Percentiles rank a stretch among this genome's conserved stretches.
Evolutionary conservation across 2,113 vertebrate genomes (phyloP).

Genomic region (Cathartes aura): DNA sequence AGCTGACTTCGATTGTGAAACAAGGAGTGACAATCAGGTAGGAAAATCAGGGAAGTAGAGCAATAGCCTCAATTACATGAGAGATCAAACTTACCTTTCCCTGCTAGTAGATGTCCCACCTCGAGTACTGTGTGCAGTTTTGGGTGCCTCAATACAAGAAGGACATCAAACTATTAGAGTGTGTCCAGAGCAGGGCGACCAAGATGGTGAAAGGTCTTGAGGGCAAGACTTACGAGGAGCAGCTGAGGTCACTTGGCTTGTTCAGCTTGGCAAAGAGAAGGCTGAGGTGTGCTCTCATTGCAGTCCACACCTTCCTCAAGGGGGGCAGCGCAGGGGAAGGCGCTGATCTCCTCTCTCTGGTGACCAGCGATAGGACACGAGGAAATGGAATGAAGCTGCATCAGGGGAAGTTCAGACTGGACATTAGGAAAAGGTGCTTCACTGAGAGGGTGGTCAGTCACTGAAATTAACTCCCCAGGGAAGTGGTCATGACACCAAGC

Average conservation of each 20-base stretch:
- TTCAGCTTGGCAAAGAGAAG: not conserved
- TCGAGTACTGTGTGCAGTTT: not conserved
- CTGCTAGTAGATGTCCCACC: not conserved
- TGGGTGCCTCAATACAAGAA: not conserved
- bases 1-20: not conserved
- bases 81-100: not conserved
- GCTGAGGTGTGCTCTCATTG: not conserved
- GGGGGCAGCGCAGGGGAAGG: rapidly evolving
- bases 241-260: not conserved
- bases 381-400: not conserved
- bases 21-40: not conserved
- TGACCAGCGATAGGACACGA: not conserved
- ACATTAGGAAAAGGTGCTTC: not conserved
- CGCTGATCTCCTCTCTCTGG: not conserved
- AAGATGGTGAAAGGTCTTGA: not conserved
- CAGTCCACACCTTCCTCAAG: not conserved
- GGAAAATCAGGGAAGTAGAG: not conserved
- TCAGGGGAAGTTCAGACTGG: not conserved
- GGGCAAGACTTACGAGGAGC: not conserved
- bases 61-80: not conserved
- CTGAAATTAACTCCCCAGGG: not conserved
- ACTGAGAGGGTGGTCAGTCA: not conserved
- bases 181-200: not conserved
- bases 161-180: not conserved
- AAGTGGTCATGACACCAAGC: not conserved